Conservation (phyloP, 1,140 invertebrate genomes). For the Asobara japonica region DNA sequence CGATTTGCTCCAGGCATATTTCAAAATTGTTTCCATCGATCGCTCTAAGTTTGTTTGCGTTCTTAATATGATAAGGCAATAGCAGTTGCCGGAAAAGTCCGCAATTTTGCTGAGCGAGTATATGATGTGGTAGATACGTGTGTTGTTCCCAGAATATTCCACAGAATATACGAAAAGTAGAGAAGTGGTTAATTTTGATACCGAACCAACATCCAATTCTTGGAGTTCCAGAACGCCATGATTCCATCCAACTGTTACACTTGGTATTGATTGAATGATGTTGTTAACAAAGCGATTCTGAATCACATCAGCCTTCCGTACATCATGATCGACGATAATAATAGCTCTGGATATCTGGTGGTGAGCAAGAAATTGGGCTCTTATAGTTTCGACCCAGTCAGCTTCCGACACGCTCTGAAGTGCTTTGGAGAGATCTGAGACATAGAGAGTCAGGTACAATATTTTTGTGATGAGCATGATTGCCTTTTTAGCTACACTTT, state of each 20-base stretch:
- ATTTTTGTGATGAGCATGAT: background rate
- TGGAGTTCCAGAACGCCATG: background rate
- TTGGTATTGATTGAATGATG: background rate
- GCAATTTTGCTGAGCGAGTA: background rate
- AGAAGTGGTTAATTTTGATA: background rate
- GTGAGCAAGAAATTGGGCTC: background rate
- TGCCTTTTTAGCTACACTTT: no score
- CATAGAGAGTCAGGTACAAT: background rate
- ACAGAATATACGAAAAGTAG: background rate
- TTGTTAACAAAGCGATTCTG: background rate
- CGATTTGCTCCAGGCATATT: background rate
- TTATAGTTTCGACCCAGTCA: background rate
- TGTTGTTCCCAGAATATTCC: background rate
- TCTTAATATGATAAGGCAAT: background rate
- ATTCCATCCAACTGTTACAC: background rate
- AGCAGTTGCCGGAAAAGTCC: background rate
- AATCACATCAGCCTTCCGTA: background rate
- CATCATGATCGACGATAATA: background rate
- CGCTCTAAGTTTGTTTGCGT: background rate
- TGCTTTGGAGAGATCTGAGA: background rate
- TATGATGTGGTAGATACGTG: background rate
- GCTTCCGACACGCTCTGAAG: background rate
- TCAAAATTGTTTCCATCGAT: background rate
- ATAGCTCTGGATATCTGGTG: background rate
- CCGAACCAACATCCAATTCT: background rate